phyloP scores from a whole-genome alignment of 2,113 vertebrate genomes.

The Ceuthmochares aereus region DNA sequence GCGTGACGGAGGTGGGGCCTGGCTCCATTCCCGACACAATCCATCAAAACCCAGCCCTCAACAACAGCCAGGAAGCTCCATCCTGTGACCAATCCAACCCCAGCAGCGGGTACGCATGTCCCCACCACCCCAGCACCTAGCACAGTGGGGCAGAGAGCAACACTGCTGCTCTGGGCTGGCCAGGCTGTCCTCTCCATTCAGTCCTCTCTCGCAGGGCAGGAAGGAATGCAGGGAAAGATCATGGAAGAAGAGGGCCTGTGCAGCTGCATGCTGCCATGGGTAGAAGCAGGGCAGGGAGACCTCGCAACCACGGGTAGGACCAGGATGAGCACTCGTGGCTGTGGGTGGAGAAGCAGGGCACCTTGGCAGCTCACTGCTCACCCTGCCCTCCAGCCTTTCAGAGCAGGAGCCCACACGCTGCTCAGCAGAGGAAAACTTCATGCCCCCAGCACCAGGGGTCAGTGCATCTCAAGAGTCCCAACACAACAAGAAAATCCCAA shows the following conservation, averaged over 20 bases:
- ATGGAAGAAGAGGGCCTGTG: background rate
- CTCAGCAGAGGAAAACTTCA: background rate
- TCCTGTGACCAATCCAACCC: fast-evolving
- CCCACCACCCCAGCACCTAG: fast-evolving
- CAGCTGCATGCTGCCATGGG: background rate
- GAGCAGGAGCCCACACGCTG: fast-evolving
- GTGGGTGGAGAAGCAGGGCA: background rate
- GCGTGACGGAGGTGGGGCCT: background rate
- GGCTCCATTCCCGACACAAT: background rate
- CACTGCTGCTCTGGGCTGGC: background rate
- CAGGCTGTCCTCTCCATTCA: background rate
- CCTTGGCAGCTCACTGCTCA: background rate
- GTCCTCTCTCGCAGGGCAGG: background rate
- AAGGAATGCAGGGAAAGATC: background rate
- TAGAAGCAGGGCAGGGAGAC: background rate
- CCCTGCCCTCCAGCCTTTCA: background rate
- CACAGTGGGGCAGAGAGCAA: background rate
- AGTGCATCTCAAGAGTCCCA: background rate
- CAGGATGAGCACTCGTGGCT: background rate
- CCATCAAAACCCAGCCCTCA: background rate
- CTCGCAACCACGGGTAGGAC: background rate
- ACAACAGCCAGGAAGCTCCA: fast-evolving
- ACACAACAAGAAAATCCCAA: background rate
- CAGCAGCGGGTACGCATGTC: fast-evolving
- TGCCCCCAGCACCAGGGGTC: fast-evolving